Evolutionary conservation across 92 coral and sea anemone species (phyloP), one percentile per base, ranked within the genome.

Genomic region (Palythoa heliodiscus): DNA sequence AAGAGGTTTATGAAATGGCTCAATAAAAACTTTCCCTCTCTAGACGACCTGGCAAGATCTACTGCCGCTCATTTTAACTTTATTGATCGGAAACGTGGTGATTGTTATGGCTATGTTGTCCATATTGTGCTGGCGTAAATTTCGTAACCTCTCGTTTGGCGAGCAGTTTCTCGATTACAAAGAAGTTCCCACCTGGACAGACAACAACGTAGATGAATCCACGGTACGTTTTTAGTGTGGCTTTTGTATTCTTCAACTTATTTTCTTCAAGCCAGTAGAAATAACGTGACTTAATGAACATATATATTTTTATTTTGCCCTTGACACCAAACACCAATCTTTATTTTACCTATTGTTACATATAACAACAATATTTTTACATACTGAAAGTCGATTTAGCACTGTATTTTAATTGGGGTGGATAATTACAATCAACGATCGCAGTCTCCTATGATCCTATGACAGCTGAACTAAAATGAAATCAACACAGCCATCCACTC

Each of bases 161-260:
- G 98, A 94, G 40, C 98, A 94, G 90, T 94, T 94, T 57, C 93
- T 94, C 15, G 98, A 94, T 90, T 94, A 94, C 82, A 89, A 89
- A 52, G 95, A 92, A 72, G 93, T 94, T 20, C 92, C 97, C 11
- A 87, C 93, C 50, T 84, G 89, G 19, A 86, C 89, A 48, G 95
- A 94, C 47, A 89, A 87, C 69, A 89, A 88, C 58, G 87, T 83
- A 17, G 98, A 88, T 39, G 88, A 80, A 11, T 15, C 74, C 35
- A 80, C 25, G 84, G 84, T 80, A 80, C 17, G 73, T 20, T 47
- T 23, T 37, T 69, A 37, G 47, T 24, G 14, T 5, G 25, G 25
- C 14, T 67, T 9, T 8, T 67, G 29, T 8, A 58, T 37, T 2
- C 11, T 37, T 10, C 43, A 11, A 43, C 50, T 43, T 43, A 43